Percentiles rank a stretch among this genome's conserved stretches.
Evolutionary conservation across 2,797 vertebrate species (phyloP).

Genomic region (Urocyon cinereoargenteus): DNA sequence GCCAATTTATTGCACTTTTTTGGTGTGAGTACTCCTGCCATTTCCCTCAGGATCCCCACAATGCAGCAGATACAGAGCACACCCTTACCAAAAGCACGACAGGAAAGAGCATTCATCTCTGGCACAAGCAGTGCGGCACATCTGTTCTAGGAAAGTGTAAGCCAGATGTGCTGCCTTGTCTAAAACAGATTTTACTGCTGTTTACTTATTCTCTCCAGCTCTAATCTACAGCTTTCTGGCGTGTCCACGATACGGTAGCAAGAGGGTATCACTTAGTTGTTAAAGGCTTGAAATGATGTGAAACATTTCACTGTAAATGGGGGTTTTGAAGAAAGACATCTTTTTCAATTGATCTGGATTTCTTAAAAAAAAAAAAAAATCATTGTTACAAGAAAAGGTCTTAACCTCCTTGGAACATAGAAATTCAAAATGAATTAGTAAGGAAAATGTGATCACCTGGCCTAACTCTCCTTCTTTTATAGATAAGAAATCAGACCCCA

Average conservation of each 20-base stretch:
- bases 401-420: neutral
- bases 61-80: neutral
- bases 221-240: constrained; percentile 40
- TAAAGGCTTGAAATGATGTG: constrained; percentile 8
- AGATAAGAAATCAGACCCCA: neutral
- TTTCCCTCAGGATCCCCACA: neutral
- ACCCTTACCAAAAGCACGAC: neutral
- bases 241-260: neutral
- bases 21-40: neutral
- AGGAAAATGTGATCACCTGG: neutral
- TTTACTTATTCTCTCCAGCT: constrained; percentile 29
- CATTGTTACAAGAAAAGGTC: neutral
- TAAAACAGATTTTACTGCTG: constrained; percentile 57
- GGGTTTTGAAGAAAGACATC: neutral
- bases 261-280: neutral
- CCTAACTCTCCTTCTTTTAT: neutral
- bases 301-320: constrained; percentile 25
- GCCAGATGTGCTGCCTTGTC: constrained; percentile 56
- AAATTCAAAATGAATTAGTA: neutral
- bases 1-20: neutral
- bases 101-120: neutral
- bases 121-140: neutral
- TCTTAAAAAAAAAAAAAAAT: neutral
- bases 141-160: constrained; percentile 24
- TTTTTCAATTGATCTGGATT: neutral